phyloP scores from a whole-genome alignment of 2,888 invertebrate genomes.

The Uropetala carovei region DNA sequence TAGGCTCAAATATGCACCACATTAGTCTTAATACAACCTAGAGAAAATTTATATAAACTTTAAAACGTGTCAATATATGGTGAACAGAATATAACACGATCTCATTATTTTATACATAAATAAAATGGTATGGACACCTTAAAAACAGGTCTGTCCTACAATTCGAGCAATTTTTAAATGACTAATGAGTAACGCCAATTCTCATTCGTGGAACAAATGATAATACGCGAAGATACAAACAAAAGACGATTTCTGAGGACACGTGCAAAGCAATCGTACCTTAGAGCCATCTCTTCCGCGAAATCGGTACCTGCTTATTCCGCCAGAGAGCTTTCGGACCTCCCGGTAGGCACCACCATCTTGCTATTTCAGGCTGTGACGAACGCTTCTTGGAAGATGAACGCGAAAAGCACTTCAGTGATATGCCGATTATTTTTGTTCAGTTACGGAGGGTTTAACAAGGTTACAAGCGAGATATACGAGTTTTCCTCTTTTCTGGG shows the following conservation, averaged over 20 bases:
- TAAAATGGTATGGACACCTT: no score
- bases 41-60: no score
- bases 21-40: no score
- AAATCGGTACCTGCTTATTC: neutral
- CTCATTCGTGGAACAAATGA: no score
- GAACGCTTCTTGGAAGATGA: neutral
- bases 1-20: no score
- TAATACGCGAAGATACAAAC: neutral
- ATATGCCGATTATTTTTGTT: neutral
- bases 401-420: neutral
- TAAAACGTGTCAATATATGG: no score
- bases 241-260: neutral
- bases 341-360: neutral
- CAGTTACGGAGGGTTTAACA: neutral
- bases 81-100: no score
- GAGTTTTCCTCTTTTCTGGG: neutral
- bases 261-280: neutral
- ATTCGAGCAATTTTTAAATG: no score
- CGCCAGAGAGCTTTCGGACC: neutral
- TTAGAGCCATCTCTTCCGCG: neutral
- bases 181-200: no score
- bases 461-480: neutral
- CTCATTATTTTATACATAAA: no score
- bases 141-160: no score
- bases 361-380: conserved; percentile 1